Conservation (phyloP, 2,888 invertebrate genomes). For the Ormyrus nitidulus region DNA sequence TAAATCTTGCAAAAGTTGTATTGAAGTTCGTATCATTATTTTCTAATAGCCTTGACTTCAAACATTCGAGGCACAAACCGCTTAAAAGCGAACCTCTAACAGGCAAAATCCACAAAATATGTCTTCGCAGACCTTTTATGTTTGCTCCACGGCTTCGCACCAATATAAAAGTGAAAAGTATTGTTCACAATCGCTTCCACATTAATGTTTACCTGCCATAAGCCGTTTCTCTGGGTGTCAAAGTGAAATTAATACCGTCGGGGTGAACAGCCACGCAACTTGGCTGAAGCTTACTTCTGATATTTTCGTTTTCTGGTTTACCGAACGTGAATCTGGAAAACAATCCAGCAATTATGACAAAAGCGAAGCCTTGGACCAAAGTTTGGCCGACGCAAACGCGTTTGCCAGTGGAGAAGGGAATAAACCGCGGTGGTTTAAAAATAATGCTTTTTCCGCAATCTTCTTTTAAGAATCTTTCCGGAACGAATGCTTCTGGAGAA, state of each 20-base stretch:
- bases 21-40: no score
- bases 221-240: constrained; percentile 27
- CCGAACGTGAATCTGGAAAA: constrained; percentile 83
- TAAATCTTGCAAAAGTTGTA: no score
- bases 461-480: constrained; percentile 84
- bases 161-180: no score
- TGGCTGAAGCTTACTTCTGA: constrained; percentile 78
- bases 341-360: constrained; percentile 84
- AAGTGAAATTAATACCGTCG: constrained; percentile 80
- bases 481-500: constrained; percentile 80
- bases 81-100: no score
- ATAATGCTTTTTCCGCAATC: no score
- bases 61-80: no score
- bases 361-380: constrained; percentile 86
- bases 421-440: constrained; percentile 82
- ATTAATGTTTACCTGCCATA: no score
- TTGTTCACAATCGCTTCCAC: no score
- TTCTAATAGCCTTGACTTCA: no score
- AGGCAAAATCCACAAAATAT: no score
- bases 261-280: constrained; percentile 87
- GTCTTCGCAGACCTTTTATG: no score
- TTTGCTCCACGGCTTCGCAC: no score
- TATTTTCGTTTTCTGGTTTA: constrained; percentile 76
- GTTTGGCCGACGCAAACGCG: constrained; percentile 91
- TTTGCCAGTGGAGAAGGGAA: constrained; percentile 91